A percentile compares a stretch with the other conserved stretches of the same genome.
phyloP scores from a whole-genome alignment of 2,797 vertebrate species.

The Macrochelys suwanniensis region DNA sequence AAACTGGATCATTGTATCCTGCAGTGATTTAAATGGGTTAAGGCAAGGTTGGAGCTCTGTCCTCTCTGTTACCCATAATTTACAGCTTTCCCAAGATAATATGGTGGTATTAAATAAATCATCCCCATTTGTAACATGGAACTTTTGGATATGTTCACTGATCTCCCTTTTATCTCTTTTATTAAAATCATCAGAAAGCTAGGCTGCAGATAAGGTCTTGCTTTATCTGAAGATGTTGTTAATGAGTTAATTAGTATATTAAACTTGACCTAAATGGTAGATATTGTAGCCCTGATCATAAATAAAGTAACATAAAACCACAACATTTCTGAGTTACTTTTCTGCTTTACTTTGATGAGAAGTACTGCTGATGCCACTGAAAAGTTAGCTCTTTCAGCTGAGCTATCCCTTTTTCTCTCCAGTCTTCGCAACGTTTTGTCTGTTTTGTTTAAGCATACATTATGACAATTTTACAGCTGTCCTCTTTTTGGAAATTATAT shows the following conservation, averaged over 20 bases:
- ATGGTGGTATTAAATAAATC: not conserved
- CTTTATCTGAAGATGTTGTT: constrained; percentile 36
- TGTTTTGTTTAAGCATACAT: not conserved
- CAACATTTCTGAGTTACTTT: not conserved
- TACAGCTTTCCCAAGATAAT: constrained; percentile 2
- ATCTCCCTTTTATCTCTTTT: not conserved
- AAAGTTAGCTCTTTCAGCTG: not conserved
- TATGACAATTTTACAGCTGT: not conserved
- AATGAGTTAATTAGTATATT: constrained; percentile 54
- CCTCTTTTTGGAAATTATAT: not conserved
- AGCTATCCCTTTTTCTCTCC: not conserved
- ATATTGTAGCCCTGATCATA: not conserved
- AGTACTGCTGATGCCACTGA: not conserved
- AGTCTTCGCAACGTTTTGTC: not conserved
- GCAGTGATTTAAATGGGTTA: not conserved
- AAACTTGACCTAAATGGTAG: constrained; percentile 5
- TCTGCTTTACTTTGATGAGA: not conserved
- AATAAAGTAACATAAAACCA: not conserved
- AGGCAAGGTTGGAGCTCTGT: constrained; percentile 10
- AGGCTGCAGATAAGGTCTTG: not conserved
- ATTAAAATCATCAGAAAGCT: constrained; percentile 6
- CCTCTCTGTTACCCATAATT: constrained; percentile 1
- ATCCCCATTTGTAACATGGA: not conserved
- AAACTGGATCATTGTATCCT: not conserved
- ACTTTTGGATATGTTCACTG: not conserved